Conservation (phyloP, 2,797 vertebrate species). For the Euthynnus affinis region DNA sequence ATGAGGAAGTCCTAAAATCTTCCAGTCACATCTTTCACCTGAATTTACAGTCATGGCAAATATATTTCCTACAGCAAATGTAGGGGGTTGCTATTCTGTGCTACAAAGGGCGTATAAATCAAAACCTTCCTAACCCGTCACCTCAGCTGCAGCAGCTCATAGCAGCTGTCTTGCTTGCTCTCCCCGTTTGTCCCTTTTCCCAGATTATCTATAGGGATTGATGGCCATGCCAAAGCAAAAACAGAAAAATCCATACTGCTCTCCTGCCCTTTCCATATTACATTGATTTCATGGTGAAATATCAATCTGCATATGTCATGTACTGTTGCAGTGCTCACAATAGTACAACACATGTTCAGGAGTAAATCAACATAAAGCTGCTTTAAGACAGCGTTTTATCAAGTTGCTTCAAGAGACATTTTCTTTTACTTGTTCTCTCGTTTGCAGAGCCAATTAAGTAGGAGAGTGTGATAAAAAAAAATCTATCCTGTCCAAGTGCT, state of each 20-base stretch:
- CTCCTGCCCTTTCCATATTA: conserved; percentile 68
- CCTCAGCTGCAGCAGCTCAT: conserved; percentile 51
- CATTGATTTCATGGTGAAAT: conserved; percentile 77
- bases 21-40: conserved; percentile 9
- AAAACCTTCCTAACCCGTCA: conserved; percentile 29
- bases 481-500: conserved; percentile 23
- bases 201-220: conserved; percentile 74
- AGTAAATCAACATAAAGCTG: conserved; percentile 60
- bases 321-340: conserved; percentile 46
- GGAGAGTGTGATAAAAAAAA: conserved; percentile 40
- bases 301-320: conserved; percentile 76
- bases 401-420: conserved; percentile 5
- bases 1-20: conserved; percentile 10
- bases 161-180: conserved; percentile 47
- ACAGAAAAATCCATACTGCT: conserved; percentile 74
- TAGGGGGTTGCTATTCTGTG: conserved; percentile 12
- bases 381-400: conserved; percentile 47
- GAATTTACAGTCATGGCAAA: conserved; percentile 19
- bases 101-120: conserved; percentile 56
- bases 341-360: conserved; percentile 39
- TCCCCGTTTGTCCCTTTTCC: conserved; percentile 48
- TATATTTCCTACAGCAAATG: conserved; percentile 24
- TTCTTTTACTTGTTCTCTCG: background rate
- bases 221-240: conserved; percentile 74
- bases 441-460: conserved; percentile 10